Evolutionary conservation across 2,797 vertebrate species (phyloP), one percentile per base, ranked within the genome.

Genomic region (Apogon hyalosoma): DNA sequence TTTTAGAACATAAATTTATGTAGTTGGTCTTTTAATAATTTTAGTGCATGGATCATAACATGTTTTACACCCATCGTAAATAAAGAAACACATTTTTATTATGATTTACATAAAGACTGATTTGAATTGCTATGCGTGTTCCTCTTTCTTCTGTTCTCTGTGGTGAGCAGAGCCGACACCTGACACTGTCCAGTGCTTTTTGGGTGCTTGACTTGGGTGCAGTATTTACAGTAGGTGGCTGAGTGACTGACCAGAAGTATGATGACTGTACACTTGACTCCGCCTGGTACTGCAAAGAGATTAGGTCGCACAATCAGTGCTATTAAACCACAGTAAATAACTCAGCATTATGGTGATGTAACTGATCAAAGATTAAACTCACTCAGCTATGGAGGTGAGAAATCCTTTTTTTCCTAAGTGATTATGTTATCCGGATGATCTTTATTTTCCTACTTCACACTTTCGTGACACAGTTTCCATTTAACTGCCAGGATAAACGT

Each of bases 201-300:
- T 49, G 24, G 45, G 59, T 36, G 55, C 54, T 33, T 33, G 31
- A 43, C 19, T 18, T 49, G 24, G 45, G 59, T 36, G 55, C 54
- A 50, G 62, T 28, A 16, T 24, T 36, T 36, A 36, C 33, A 36
- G 40, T 11, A 4, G 60, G 43, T 58, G 39, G 28, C 43, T 36
- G 6, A 63, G 13, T 53, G 16, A 40, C 31, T 53, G 11, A 42
- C 19, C 39, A 11, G 16, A 39, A 33, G 18, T 12, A 41, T 74
- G 66, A 58, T 79, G 54, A 69, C 62, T 45, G 28, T 38, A 47
- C 52, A 31, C 40, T 28, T 8, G 6, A 41, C 50, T 7, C 18
- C 31, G 54, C 31, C 43, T 45, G 18, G 3, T 31, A 2, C 11
- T 15, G 14, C 13, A 10, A 43, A 50, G 6, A 16, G 3, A 39